Base-by-base conservation (phyloP, 2,797 vertebrate genomes). In the Otolemur crassicaudatus region DNA sequence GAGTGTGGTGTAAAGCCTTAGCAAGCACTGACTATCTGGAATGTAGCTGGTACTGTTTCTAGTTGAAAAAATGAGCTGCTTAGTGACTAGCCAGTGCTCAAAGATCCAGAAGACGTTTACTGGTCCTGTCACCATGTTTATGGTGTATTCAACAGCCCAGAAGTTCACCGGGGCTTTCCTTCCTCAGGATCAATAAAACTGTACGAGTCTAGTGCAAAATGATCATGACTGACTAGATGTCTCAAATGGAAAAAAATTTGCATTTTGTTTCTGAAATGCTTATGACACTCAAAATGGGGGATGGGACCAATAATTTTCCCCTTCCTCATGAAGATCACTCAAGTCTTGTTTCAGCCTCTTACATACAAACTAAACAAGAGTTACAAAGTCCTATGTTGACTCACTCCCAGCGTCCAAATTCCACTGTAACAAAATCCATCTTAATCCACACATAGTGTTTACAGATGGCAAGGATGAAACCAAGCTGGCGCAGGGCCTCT, bases 191-290 rank as follows among this genome's bases (percentile, higher is more conserved):
- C 73, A 58, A 37, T 29, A 79, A 80, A 90, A 91, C 22, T n/a
- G 10, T 17, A 67, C 1, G 8, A 73, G 34, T 77, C 43, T 23
- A 12, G 67, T 19, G 12, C 58, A 72, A 90, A 89, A 14, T 75
- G 70, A 77, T 0, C 29, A 40, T 34, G 73, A 92, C 10, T 34
- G 56, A 80, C 29, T 25, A 63, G 31, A 23, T n/a, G 11, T 63
- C 69, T 92, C 16, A 6, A 14, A 46, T 6, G 29, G 7, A 20
- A 23, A 13, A 22, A 43, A 56, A 85, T 16, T n/a, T 37, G 2
- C 53, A 87, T n/a, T 43, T 61, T 31, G 58, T 25, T 93, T 96
- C 84, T 88, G 58, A 96, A 88, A 96, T 61, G 4, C 91, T 43
- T 27, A 61, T 22, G 1, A 76, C 46, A 70, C 58, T 87, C n/a